A percentile compares a stretch with the other conserved stretches of the same genome.
Conservation (phyloP, 2,888 invertebrate genomes). For the Eueremaeus valkanovi region DNA sequence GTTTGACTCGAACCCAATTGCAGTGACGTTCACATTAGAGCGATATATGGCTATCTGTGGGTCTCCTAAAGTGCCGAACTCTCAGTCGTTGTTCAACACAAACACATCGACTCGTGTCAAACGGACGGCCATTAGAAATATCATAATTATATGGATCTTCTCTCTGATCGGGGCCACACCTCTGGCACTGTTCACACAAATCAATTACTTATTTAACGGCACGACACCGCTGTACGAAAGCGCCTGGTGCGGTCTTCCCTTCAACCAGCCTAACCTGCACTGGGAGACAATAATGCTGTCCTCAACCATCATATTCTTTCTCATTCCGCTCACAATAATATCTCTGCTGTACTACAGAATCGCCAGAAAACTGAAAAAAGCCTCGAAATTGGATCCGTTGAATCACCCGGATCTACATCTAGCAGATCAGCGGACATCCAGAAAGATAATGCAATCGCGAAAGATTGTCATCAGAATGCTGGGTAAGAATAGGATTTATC, state of each 20-base stretch:
- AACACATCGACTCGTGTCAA: constrained; percentile 31
- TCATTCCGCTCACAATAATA: constrained; percentile 55
- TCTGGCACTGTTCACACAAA: constrained; percentile 50
- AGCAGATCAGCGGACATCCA: constrained; percentile 43
- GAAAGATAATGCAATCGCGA: constrained; percentile 50
- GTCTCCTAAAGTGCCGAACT: constrained; percentile 51
- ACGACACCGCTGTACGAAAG: constrained; percentile 48
- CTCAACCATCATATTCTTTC: constrained; percentile 56
- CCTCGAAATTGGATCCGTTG: constrained; percentile 42
- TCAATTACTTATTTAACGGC: constrained; percentile 49
- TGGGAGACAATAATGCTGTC: constrained; percentile 52
- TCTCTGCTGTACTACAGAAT: constrained; percentile 53
- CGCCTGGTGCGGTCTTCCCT: constrained; percentile 52
- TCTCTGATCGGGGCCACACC: constrained; percentile 53
- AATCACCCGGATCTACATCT: constrained; percentile 40
- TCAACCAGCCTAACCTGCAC: constrained; percentile 49
- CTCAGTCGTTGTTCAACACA: constrained; percentile 43
- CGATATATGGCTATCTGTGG: constrained; percentile 56
- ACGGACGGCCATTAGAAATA: constrained; percentile 51
- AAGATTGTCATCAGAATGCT: constrained; percentile 53
- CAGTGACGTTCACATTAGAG: constrained; percentile 53
- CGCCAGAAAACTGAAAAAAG: constrained; percentile 50
- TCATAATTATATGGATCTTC: constrained; percentile 54
- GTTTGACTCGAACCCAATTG: constrained; percentile 49
- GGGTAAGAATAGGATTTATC: constrained; percentile 47